phyloP scores from a whole-genome alignment of 2,113 vertebrate species.

The Indicator maculatus region DNA sequence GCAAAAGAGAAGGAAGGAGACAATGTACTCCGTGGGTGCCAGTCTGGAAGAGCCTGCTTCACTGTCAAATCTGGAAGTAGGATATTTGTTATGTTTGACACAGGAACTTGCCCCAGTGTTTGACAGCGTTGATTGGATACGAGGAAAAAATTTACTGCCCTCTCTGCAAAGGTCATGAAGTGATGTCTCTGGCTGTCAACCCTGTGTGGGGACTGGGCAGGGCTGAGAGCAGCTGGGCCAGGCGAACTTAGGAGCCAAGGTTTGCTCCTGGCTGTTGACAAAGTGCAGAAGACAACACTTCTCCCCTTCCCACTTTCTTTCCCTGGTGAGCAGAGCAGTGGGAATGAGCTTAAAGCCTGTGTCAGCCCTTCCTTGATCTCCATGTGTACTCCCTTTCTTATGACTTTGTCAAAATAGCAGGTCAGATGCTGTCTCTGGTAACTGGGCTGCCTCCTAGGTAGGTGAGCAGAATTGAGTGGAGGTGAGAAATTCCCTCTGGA shows the following conservation, averaged over 20 bases:
- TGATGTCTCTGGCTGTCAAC: neutral
- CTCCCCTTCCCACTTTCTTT: neutral
- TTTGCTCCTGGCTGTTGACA: neutral
- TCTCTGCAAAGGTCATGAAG: neutral
- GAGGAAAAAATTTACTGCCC: neutral
- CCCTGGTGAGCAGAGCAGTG: neutral
- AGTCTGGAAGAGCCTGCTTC: neutral
- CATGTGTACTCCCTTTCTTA: conserved; percentile 4
- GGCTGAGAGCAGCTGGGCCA: neutral
- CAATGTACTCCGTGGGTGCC: neutral
- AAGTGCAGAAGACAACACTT: neutral
- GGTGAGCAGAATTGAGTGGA: neutral
- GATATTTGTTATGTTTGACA: neutral
- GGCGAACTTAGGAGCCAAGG: neutral
- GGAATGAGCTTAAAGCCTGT: conserved; percentile 23
- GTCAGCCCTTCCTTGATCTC: conserved; percentile 56
- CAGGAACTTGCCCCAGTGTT: neutral
- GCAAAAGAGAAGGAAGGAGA: neutral
- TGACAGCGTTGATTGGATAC: neutral
- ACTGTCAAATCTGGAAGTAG: neutral
- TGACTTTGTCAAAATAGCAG: conserved; percentile 31
- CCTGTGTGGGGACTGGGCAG: neutral
- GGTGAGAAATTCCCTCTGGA: conserved; percentile 42
- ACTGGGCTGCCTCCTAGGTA: conserved; percentile 2
- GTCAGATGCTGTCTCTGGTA: neutral